Conservation (phyloP, 1,140 invertebrate genomes). For the Homalodisca vitripennis region DNA sequence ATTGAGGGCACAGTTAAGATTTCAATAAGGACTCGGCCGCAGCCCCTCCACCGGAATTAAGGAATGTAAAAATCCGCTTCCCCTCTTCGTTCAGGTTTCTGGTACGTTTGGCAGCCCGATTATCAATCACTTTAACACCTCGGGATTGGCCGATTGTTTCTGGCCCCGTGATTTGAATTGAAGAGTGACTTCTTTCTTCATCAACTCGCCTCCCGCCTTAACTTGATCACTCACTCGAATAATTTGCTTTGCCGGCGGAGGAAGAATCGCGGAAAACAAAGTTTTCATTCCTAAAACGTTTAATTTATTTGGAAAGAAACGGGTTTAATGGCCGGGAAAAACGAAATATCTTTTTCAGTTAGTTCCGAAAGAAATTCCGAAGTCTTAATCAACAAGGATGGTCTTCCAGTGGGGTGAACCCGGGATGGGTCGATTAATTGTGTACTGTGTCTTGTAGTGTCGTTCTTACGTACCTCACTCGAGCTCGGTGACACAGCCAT, state of each 20-base stretch:
- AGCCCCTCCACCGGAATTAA: constrained; percentile 10
- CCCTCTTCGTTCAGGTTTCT: no score
- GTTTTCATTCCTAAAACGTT: constrained; percentile 15
- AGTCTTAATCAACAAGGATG: constrained; percentile 16
- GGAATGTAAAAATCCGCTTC: constrained; percentile 28
- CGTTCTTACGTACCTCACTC: no score
- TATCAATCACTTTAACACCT: constrained; percentile 27
- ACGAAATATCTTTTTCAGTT: constrained; percentile 20
- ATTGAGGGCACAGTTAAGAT: neutral
- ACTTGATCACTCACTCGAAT: constrained; percentile 19
- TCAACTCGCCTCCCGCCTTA: constrained; percentile 8
- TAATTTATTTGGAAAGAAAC: constrained; percentile 24
- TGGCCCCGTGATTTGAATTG: constrained; percentile 25
- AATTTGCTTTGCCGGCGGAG: constrained; percentile 1
- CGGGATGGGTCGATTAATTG: no score
- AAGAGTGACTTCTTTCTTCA: constrained; percentile 17
- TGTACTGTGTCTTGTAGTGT: no score
- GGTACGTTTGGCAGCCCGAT: constrained; percentile 26
- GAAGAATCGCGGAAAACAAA: constrained; percentile 14
- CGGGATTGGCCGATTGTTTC: constrained; percentile 24
- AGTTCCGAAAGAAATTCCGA: constrained; percentile 21
- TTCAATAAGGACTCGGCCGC: neutral
- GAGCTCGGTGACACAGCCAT: no score
- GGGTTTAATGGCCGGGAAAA: constrained; percentile 19
- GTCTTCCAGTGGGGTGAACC: constrained; percentile 1